Conservation (phyloP, 1,140 invertebrate species). For the Piezodorus guildinii region DNA sequence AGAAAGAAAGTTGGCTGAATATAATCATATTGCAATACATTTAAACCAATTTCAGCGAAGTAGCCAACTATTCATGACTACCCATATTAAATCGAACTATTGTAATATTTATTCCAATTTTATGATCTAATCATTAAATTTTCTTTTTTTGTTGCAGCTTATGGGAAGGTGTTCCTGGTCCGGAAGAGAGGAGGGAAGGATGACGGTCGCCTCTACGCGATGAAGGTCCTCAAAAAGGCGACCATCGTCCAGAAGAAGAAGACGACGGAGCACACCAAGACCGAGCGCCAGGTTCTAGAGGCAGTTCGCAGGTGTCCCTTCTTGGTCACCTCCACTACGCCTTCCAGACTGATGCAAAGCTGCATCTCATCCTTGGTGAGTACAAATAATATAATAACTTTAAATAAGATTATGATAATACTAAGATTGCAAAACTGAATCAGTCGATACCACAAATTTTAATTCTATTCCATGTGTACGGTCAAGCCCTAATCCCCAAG, state of each 20-base stretch:
- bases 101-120: too few relatives aligned
- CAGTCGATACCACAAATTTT: too few relatives aligned
- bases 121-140: too few relatives aligned
- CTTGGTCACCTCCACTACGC: slow-evolving; percentile 88
- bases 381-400: slow-evolving; percentile 27
- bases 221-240: slow-evolving; percentile 88
- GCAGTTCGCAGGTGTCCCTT: slow-evolving; percentile 80
- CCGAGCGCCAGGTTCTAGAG: slow-evolving; percentile 78
- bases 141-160: slow-evolving; percentile 56
- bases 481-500: too few relatives aligned
- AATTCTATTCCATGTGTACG: too few relatives aligned
- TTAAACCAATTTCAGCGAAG: too few relatives aligned
- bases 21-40: too few relatives aligned
- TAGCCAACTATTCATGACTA: too few relatives aligned
- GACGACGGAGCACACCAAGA: slow-evolving; percentile 86
- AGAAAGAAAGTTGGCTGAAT: too few relatives aligned
- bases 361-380: slow-evolving; percentile 84
- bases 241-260: slow-evolving; percentile 85
- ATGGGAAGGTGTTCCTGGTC: slow-evolving; percentile 88
- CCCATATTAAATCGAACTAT: too few relatives aligned
- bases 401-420: too few relatives aligned
- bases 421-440: too few relatives aligned
- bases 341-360: slow-evolving; percentile 84
- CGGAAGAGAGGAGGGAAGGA: slow-evolving; percentile 68
- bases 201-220: slow-evolving; percentile 75